Evolutionary conservation across 1,140 invertebrate species (phyloP).

Genomic region (Neotoxoptera formosana): DNA sequence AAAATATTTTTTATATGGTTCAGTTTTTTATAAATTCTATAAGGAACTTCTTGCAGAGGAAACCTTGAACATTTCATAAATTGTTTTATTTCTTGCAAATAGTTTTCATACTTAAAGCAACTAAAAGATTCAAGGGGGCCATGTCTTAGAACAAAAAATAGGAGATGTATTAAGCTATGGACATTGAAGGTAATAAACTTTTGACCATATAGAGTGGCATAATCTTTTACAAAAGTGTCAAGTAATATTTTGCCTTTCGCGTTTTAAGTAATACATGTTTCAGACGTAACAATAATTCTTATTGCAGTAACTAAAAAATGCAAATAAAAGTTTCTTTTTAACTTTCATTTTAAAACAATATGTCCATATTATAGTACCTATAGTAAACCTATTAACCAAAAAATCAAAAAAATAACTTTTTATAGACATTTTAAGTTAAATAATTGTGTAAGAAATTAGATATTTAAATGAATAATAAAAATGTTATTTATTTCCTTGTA

Average conservation of each 20-base stretch:
- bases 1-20: background rate
- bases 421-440: too few species aligned
- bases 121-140: slow-evolving; percentile 2
- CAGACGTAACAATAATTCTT: background rate
- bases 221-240: too few species aligned
- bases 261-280: slow-evolving; percentile 31
- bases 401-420: too few species aligned
- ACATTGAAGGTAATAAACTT: too few species aligned
- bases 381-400: too few species aligned
- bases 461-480: too few species aligned
- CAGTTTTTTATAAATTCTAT: background rate
- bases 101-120: slow-evolving; percentile 32
- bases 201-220: too few species aligned
- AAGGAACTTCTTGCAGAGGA: background rate
- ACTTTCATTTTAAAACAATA: slow-evolving; percentile 19
- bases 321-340: background rate
- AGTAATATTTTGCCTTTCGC: background rate
- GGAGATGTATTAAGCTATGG: too few species aligned
- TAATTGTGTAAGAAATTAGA: too few species aligned
- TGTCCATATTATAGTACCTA: too few species aligned
- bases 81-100: slow-evolving; percentile 23
- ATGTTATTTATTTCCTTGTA: too few species aligned
- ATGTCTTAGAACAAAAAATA: too few species aligned
- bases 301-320: slow-evolving; percentile 18
- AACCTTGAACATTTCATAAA: background rate